A percentile compares a stretch with the other conserved stretches of the same genome.
These are phyloP conservation scores for Capromys pilorides DNA, from an alignment of 2,797 vertebrate genomes.

Conservation along the genomic window DNA sequence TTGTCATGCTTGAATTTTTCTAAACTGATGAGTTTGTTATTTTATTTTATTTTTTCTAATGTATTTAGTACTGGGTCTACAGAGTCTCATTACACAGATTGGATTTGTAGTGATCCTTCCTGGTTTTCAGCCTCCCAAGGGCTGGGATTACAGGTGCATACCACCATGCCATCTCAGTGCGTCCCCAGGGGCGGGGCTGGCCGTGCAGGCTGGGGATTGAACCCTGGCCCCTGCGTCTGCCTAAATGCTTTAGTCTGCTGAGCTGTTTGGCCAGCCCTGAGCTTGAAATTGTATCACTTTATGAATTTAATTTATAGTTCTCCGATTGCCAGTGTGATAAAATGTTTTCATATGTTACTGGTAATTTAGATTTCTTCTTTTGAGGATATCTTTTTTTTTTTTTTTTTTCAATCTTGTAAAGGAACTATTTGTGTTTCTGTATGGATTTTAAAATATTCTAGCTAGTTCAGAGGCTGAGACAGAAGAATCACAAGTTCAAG, in stretches of 20 bases:
- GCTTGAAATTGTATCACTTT: constrained; percentile 8
- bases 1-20: constrained; percentile 53
- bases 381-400: neutral
- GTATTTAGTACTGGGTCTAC: too few species aligned
- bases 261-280: neutral
- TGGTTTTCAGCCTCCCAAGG: too few species aligned
- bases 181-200: too few species aligned
- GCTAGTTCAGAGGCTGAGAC: neutral
- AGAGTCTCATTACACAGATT: too few species aligned
- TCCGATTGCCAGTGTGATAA: constrained; percentile 33
- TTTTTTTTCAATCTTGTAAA: constrained; percentile 14
- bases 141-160: too few species aligned
- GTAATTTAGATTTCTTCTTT: constrained; percentile 49
- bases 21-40: neutral
- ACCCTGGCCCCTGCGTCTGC: too few species aligned
- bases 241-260: too few species aligned
- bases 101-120: too few species aligned
- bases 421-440: constrained; percentile 35
- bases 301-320: constrained; percentile 45
- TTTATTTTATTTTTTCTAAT: too few species aligned
- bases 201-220: too few species aligned
- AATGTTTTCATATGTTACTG: constrained; percentile 44
- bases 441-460: constrained; percentile 49
- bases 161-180: too few species aligned
- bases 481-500: neutral